Evolutionary conservation across 2,113 vertebrate species (phyloP).

Genomic region (Chlorodrepanis virens): DNA sequence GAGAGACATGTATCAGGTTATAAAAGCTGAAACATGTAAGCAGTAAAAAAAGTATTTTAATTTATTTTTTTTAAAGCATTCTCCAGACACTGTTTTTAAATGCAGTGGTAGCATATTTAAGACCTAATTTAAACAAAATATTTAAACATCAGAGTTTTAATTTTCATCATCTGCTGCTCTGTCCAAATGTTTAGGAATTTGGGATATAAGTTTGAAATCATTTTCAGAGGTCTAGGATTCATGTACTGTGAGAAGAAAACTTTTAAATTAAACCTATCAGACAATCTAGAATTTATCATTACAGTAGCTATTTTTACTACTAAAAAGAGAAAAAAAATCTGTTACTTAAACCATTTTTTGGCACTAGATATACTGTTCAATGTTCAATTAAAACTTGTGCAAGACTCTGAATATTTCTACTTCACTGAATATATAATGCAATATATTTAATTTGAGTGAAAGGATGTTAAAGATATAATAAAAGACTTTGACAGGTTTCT

Average conservation of each 20-base stretch:
- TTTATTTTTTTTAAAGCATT: background rate
- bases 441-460: conserved; percentile 37
- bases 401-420: background rate
- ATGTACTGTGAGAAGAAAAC: background rate
- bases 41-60: background rate
- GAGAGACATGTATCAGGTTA: background rate
- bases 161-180: background rate
- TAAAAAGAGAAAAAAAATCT: background rate
- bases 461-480: conserved; percentile 24
- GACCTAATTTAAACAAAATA: background rate
- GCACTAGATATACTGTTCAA: background rate
- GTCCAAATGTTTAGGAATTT: background rate
- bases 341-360: background rate
- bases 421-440: background rate
- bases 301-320: background rate
- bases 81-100: background rate
- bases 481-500: conserved; percentile 31
- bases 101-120: background rate
- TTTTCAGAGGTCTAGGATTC: background rate
- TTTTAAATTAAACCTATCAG: background rate
- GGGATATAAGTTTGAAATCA: background rate
- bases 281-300: background rate
- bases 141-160: background rate
- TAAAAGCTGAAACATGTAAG: background rate
- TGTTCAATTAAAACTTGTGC: background rate